Evolutionary conservation across 2,888 invertebrate genomes (phyloP).

Genomic region (Nesidiocoris tenuis): DNA sequence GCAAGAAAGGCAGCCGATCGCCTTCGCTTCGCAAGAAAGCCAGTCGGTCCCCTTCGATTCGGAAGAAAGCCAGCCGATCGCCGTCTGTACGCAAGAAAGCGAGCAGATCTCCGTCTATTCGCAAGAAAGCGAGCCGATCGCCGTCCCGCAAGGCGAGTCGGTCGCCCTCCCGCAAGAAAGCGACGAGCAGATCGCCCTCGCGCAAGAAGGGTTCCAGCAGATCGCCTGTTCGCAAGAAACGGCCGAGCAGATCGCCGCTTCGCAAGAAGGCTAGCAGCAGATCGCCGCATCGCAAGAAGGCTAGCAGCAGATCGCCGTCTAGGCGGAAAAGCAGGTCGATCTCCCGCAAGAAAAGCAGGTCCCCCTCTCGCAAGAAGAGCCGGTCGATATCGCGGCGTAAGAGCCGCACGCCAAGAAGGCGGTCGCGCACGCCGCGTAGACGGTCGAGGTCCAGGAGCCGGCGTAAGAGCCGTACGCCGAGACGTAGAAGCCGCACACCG

Average conservation of each 20-base stretch:
- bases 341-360: constrained; percentile 60
- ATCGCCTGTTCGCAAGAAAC: constrained; percentile 47
- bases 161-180: constrained; percentile 49
- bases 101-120: constrained; percentile 48
- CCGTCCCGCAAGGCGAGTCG: constrained; percentile 49
- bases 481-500: constrained; percentile 42
- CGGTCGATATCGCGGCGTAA: constrained; percentile 60
- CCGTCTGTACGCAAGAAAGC: constrained; percentile 20
- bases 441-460: constrained; percentile 42
- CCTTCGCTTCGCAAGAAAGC: constrained; percentile 49
- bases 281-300: constrained; percentile 48
- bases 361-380: constrained; percentile 54
- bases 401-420: constrained; percentile 53
- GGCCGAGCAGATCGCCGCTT: background rate
- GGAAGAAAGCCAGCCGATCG: constrained; percentile 51
- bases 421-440: constrained; percentile 44
- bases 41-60: constrained; percentile 47
- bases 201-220: constrained; percentile 42
- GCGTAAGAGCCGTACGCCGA: constrained; percentile 45
- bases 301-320: constrained; percentile 42
- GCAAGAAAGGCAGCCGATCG: constrained; percentile 47
- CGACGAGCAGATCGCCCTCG: constrained; percentile 45
- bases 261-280: constrained; percentile 6
- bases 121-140: constrained; percentile 50
- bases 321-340: constrained; percentile 54